Evolutionary conservation across 2,113 vertebrate genomes (phyloP).

Genomic region (Anseranas semipalmata): DNA sequence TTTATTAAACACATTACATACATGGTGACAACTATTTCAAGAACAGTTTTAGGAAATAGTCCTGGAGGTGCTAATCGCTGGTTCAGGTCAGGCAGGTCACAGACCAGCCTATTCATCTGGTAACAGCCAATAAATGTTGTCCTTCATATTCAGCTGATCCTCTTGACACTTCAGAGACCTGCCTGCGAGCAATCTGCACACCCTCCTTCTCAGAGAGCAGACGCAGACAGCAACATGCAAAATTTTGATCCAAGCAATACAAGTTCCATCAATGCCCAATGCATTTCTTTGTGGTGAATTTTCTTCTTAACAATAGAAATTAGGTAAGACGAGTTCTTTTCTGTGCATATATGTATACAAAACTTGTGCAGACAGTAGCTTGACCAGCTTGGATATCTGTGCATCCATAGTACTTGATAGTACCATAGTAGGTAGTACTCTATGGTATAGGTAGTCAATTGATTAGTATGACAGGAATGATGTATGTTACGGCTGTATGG

Average conservation of each 20-base stretch:
- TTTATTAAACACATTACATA: not conserved
- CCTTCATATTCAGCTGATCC: not conserved
- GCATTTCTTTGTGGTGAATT: not conserved
- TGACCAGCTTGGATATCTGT: not conserved
- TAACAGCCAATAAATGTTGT: not conserved
- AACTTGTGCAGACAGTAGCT: not conserved
- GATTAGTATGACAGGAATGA: not conserved
- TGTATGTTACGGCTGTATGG: not conserved
- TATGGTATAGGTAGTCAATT: not conserved
- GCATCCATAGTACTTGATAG: not conserved
- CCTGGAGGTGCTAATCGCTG: not conserved
- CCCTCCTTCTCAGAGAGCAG: not conserved
- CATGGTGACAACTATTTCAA: not conserved
- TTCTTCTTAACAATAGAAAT: not conserved
- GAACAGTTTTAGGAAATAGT: not conserved
- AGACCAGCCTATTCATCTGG: not conserved
- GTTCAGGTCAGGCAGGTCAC: not conserved
- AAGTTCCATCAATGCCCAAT: not conserved
- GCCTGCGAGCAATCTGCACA: not conserved
- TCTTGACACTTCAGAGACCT: not conserved
- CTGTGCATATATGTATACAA: not conserved
- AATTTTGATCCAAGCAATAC: not conserved
- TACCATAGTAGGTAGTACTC: too few relatives aligned
- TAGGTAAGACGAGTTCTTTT: rapidly evolving
- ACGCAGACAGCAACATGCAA: not conserved